Percentiles rank a stretch among this genome's conserved stretches.
Conservation (phyloP, 2,888 invertebrate species). For the Allacma fusca region DNA sequence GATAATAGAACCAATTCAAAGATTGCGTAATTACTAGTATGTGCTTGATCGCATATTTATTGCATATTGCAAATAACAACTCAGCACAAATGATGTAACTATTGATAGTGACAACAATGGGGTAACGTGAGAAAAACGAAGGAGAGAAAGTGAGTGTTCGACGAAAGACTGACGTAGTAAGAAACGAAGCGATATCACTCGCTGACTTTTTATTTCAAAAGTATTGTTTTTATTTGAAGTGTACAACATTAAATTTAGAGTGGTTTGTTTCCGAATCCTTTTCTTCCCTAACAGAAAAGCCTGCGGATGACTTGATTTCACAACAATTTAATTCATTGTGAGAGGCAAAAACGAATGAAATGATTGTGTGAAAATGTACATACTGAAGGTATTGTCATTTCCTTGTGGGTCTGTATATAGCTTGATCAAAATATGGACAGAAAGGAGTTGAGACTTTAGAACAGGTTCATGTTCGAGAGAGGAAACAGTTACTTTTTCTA, state of each 20-base stretch:
- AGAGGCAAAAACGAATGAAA: slow-evolving; percentile 1
- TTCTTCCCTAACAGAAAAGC: not conserved
- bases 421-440: not conserved
- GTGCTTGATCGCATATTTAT: too few relatives aligned
- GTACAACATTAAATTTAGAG: slow-evolving; percentile 6
- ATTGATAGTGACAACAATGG: too few relatives aligned
- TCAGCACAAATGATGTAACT: too few relatives aligned
- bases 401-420: too few relatives aligned
- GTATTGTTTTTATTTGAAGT: not conserved
- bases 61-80: too few relatives aligned
- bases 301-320: not conserved
- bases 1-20: too few relatives aligned
- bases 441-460: slow-evolving; percentile 11
- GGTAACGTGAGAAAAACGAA: too few relatives aligned
- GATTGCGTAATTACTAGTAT: too few relatives aligned
- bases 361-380: not conserved
- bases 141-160: too few relatives aligned
- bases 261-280: not conserved
- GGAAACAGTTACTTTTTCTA: not conserved
- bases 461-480: not conserved
- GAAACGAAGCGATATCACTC: slow-evolving; percentile 3
- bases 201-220: not conserved
- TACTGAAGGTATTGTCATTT: not conserved
- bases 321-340: slow-evolving; percentile 1
- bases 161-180: not conserved